Evolutionary conservation across 2,888 invertebrate species (phyloP).

Genomic region (Heterodera filipjevi): DNA sequence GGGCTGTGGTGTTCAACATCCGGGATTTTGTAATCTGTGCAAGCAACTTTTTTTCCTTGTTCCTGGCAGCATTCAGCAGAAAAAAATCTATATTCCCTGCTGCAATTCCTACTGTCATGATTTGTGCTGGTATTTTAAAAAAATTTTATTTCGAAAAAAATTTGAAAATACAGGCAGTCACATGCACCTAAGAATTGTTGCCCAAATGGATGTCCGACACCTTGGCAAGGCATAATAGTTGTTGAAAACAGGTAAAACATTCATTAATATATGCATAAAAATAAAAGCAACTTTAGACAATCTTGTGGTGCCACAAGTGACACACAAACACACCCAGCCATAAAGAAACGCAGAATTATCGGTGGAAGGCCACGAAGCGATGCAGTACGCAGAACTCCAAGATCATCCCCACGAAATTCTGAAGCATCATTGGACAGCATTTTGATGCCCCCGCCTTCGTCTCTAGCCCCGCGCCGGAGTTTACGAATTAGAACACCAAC

Average conservation of each 20-base stretch:
- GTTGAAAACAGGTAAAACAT: too few relatives aligned
- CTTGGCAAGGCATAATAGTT: too few relatives aligned
- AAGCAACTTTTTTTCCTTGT: not conserved
- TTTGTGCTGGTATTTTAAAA: not conserved
- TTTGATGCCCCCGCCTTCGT: not conserved
- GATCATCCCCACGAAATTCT: not conserved
- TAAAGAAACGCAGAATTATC: not conserved
- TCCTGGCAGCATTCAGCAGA: not conserved
- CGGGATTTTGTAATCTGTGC: not conserved
- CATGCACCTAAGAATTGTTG: not conserved
- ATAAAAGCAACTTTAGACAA: not conserved
- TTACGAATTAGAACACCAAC: not conserved
- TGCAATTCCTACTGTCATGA: not conserved
- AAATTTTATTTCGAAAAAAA: too few relatives aligned
- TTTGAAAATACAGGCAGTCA: not conserved
- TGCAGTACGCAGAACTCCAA: not conserved
- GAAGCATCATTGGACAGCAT: not conserved
- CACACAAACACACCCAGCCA: not conserved
- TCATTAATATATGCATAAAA: not conserved
- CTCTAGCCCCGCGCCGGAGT: not conserved
- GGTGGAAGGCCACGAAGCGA: not conserved
- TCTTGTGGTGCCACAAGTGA: not conserved
- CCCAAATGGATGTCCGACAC: too few relatives aligned
- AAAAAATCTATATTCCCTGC: not conserved
- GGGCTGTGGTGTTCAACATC: not conserved